Base-by-base conservation (phyloP, 1,140 invertebrate genomes). In the Sarcophaga peregrina region DNA sequence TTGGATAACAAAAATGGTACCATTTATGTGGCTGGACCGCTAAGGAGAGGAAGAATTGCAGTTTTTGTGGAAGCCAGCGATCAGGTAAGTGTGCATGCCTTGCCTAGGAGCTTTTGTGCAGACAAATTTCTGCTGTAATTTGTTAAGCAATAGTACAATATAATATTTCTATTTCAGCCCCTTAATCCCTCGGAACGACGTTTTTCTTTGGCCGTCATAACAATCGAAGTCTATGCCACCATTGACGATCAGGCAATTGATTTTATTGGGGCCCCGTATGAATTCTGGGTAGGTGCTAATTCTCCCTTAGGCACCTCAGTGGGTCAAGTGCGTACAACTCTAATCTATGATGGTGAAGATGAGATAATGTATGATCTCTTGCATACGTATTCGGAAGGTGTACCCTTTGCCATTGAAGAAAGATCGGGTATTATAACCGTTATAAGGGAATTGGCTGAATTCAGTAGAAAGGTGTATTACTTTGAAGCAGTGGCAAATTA, bases 401-500 rank as follows among this genome's bases (percentile, higher is more conserved):
- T 98, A 82, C 96, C 96, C 8, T 97, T 97, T 90, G 95, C 95
- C 15, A 96, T 98, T 50, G 96, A 98, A 91, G 95, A 97, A 85
- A 91, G 94, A 83, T 96, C 95, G 8, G 97, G 97, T 5, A 95
- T 95, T 1, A 96, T 98, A 45, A 96, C 95, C 8, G 96, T 97
- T 0, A 94, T 96, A 13, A 93, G 96, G 46, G 93, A 95, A 74
- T 91, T 97, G 81, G 91, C 93, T 5, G 94, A 95, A 82, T 97
- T 93, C 85, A 92, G 94, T 15, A 91, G 93, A 45, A 91, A 92
- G 8, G 89, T 93, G 20, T 97, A 95, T 87, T 94, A 96, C 74
- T 96, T 97, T 86, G 96, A 97, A 91, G 95, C 95, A 2, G 93
- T 96, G 25, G 95, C 95, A 0, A 94, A 93, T 2, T 92, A 95